A percentile compares a stretch with the other conserved stretches of the same genome.
Conservation (phyloP, 2,888 invertebrate genomes). For the Amitus sp. region DNA sequence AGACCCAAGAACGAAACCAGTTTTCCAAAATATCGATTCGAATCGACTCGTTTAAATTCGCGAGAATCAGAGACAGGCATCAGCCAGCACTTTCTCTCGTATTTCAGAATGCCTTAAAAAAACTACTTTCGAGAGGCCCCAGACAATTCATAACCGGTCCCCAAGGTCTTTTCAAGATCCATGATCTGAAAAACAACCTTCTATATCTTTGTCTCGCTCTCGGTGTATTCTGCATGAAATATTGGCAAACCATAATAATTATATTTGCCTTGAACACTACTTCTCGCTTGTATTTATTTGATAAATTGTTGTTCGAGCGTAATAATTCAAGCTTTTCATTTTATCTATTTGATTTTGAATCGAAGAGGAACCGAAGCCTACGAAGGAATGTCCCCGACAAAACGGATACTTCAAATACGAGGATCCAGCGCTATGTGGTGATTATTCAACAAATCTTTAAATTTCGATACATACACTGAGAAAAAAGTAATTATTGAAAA, state of each 20-base stretch:
- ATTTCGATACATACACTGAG: too few species aligned
- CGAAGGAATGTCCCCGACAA: constrained; percentile 79
- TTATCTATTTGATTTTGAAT: constrained; percentile 4
- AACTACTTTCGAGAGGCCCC: constrained; percentile 30
- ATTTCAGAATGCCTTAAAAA: constrained; percentile 30
- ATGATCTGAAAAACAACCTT: constrained; percentile 6
- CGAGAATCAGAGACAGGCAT: constrained; percentile 72
- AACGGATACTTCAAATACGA: constrained; percentile 83
- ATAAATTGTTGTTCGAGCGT: too few species aligned
- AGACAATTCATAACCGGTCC: constrained; percentile 38
- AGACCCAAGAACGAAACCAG: too few species aligned
- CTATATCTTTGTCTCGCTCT: not conserved
- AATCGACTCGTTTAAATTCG: constrained; percentile 83
- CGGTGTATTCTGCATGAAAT: not conserved
- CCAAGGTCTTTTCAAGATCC: constrained; percentile 39
- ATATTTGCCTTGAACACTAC: too few species aligned
- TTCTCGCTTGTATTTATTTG: too few species aligned
- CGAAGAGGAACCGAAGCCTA: constrained; percentile 79
- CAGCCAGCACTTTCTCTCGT: constrained; percentile 31
- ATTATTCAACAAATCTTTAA: too few species aligned
- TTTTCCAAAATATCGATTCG: too few species aligned
- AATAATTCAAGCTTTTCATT: not conserved
- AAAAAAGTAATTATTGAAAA: too few species aligned
- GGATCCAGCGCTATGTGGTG: constrained; percentile 78
- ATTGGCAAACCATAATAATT: not conserved